These are phyloP conservation scores for Gonatopus flavifemur DNA, from an alignment of 1,140 invertebrate genomes.

Conservation along the genomic window DNA sequence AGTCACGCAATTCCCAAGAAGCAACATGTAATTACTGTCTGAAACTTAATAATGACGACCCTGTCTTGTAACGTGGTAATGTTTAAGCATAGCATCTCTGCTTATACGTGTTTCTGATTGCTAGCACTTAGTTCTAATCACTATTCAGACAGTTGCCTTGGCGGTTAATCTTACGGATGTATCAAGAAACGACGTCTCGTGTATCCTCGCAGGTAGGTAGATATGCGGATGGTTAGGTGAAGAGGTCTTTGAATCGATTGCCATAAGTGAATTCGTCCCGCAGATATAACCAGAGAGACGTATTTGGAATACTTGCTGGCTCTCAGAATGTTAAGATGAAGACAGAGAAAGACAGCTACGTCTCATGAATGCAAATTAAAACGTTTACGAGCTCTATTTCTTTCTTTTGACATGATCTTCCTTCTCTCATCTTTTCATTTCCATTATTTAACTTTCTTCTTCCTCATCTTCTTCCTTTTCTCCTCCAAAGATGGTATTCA, in stretches of 20 bases:
- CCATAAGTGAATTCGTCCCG: slow-evolving; percentile 32
- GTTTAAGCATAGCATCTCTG: no score
- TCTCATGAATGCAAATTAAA: slow-evolving; percentile 54
- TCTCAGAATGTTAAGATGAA: slow-evolving; percentile 45
- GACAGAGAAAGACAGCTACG: no score
- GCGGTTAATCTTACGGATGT: no score
- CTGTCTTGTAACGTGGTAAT: no score
- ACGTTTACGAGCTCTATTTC: slow-evolving; percentile 34
- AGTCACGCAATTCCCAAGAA: no score
- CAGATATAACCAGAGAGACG: slow-evolving; percentile 31
- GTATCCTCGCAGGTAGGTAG: slow-evolving; percentile 18
- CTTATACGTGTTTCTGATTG: no score
- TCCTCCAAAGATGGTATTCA: slow-evolving; percentile 11
- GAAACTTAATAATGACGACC: no score
- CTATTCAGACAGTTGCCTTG: no score
- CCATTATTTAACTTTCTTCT: slow-evolving; percentile 30
- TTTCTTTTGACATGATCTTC: slow-evolving; percentile 15
- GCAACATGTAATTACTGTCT: no score
- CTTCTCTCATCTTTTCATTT: slow-evolving; percentile 16
- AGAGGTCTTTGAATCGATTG: slow-evolving; percentile 34
- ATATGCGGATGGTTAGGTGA: no score
- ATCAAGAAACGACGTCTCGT: no score
- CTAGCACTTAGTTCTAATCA: no score
- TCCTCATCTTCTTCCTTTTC: not conserved
- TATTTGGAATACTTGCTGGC: slow-evolving; percentile 31